These are phyloP conservation scores for Graptemys geographica DNA, from an alignment of 2,797 vertebrate genomes.

Conservation along the genomic window DNA sequence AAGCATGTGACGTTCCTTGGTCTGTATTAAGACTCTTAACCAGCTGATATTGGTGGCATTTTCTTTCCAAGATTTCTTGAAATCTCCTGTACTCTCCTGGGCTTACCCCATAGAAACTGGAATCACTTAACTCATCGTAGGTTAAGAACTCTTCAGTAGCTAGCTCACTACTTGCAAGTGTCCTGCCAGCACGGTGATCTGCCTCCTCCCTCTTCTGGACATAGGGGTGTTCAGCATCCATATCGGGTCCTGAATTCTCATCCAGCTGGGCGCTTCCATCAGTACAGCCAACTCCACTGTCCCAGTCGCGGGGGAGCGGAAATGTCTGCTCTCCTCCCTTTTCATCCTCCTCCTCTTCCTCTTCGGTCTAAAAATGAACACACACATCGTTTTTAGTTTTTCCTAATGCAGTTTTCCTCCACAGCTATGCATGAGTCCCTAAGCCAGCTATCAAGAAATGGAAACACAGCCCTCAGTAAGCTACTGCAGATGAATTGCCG, in stretches of 20 bases:
- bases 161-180: conserved; percentile 62
- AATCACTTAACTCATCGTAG: conserved; percentile 83
- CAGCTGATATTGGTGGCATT: conserved; percentile 83
- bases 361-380: conserved; percentile 78
- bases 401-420: neutral
- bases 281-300: conserved; percentile 85
- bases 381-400: neutral
- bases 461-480: neutral
- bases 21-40: conserved; percentile 75
- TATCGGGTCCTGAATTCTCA: conserved; percentile 83
- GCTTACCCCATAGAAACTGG: conserved; percentile 84
- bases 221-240: conserved; percentile 73
- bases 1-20: neutral
- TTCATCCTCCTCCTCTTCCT: conserved; percentile 75
- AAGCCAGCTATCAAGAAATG: neutral
- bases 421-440: neutral
- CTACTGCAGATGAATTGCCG: neutral
- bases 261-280: conserved; percentile 84
- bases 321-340: conserved; percentile 77
- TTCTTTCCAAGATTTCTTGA: conserved; percentile 84
- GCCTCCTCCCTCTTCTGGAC: conserved; percentile 29
- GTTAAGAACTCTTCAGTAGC: conserved; percentile 83
- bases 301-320: conserved; percentile 82
- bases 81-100: conserved; percentile 84
- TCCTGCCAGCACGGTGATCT: conserved; percentile 59